Evolutionary conservation across 2,113 vertebrate species (phyloP), one percentile per base, ranked within the genome.

Genomic region (Leptosomus discolor): DNA sequence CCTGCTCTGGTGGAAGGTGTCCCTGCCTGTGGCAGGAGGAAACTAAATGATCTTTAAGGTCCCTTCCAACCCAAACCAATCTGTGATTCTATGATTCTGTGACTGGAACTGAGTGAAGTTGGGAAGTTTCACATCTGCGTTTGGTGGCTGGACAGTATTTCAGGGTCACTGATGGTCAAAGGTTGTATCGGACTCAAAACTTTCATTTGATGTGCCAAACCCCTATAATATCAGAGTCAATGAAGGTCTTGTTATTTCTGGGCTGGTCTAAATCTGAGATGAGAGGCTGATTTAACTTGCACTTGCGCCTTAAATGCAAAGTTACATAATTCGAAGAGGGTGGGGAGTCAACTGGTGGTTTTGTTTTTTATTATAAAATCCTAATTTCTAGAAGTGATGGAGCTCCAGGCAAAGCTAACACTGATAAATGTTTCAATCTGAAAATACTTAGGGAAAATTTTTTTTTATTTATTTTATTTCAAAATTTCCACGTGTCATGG

Each of bases 381-480:
- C 3, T 4, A 14, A 0, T 81, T 89, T 77, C 56, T 70, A 34
- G 24, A 93, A 70, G 2, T n/a, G 8, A 53, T 58, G 69, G 24
- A 85, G 15, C 29, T 87, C 46, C 41, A 58, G 23, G 21, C 16
- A 56, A 65, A 60, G 7, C 15, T 67, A 63, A 51, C 26, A 41
- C 18, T 78, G 36, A 46, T 39, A 88, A 51, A 74, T 14, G 9
- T 37, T 43, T 88, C 34, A 64, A 11, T 36, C 51, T 9, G 24
- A 73, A 82, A 85, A 79, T 37, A 76, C 37, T 92, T 60, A 20
- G 27, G 32, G 22, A 84, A 75, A 68, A 54, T 37, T 76, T 84
- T 53, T n/a, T 70, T 97, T 88, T n/a, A n/a, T n/a, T n/a, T n/a
- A 54, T 37, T 76, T 84, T 53, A 36, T 70, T 97, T 88, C 34